These are phyloP conservation scores for Trichomalopsis sarcophagae DNA, from an alignment of 1,140 invertebrate genomes.

Conservation along the genomic window DNA sequence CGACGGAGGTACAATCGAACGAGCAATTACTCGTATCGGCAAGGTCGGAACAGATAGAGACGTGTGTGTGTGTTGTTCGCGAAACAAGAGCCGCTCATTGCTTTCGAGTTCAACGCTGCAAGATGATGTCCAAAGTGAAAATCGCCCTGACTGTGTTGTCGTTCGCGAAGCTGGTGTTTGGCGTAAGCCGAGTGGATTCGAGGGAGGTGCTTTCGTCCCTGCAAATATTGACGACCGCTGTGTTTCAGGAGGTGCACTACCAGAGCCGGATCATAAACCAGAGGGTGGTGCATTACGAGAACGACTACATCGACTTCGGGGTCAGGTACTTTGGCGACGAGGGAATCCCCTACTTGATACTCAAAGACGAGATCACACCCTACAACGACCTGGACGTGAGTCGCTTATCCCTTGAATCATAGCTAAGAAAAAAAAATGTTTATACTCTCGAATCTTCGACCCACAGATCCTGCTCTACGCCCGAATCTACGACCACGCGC, in stretches of 20 bases:
- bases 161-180: not conserved
- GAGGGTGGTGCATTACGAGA: slow-evolving; percentile 21
- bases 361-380: slow-evolving; percentile 8
- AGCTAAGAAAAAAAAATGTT: not conserved
- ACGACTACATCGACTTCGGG: slow-evolving; percentile 24
- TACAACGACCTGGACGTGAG: slow-evolving; percentile 37
- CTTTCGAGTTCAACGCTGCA: not conserved
- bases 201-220: too few species aligned
- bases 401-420: not conserved
- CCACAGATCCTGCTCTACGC: slow-evolving; percentile 28
- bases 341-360: slow-evolving; percentile 20
- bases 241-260: slow-evolving; percentile 16
- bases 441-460: not conserved
- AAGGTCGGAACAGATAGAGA: not conserved
- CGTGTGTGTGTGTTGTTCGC: not conserved
- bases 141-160: not conserved
- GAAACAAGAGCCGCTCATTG: not conserved
- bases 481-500: not conserved
- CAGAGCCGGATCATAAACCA: not conserved
- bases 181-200: not conserved
- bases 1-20: not conserved
- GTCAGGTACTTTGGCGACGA: slow-evolving; percentile 25
- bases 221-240: too few species aligned
- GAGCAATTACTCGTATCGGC: slow-evolving; percentile 11
- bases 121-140: not conserved